phyloP scores from a whole-genome alignment of 2,113 vertebrate species.

The Silurus asotus region DNA sequence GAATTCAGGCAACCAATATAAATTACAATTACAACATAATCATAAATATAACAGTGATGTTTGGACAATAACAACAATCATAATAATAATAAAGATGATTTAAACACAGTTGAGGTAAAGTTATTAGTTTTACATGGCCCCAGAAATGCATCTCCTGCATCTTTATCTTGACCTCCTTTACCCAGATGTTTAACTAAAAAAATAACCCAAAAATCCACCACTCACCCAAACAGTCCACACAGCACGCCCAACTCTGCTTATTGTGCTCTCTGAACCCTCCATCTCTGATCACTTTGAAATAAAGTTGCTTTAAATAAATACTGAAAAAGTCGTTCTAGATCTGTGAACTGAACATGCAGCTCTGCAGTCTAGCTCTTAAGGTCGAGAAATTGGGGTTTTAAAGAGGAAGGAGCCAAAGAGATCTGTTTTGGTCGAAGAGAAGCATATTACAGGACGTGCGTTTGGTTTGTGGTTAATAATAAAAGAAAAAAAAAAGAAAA shows the following conservation, averaged over 20 bases:
- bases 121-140: neutral
- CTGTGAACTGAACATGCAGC: neutral
- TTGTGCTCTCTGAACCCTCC: slow-evolving; percentile 56
- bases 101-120: neutral
- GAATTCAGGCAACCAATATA: neutral
- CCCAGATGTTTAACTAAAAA: neutral
- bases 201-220: neutral
- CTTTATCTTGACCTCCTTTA: no score
- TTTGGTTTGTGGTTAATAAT: slow-evolving; percentile 30
- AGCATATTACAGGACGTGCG: neutral
- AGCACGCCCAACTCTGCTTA: slow-evolving; percentile 60
- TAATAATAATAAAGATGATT: neutral
- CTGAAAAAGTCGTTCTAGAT: neutral
- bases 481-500: neutral
- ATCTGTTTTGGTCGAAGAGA: neutral
- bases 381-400: slow-evolving; percentile 46
- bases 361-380: slow-evolving; percentile 53
- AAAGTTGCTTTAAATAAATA: neutral
- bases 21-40: neutral
- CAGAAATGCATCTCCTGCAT: neutral
- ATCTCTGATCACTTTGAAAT: slow-evolving; percentile 48
- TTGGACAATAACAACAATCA: neutral
- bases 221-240: slow-evolving; percentile 74
- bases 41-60: neutral
- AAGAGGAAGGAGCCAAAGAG: slow-evolving; percentile 57